phyloP scores from a whole-genome alignment of 2,113 vertebrate genomes.

The Catharus fuscescens region DNA sequence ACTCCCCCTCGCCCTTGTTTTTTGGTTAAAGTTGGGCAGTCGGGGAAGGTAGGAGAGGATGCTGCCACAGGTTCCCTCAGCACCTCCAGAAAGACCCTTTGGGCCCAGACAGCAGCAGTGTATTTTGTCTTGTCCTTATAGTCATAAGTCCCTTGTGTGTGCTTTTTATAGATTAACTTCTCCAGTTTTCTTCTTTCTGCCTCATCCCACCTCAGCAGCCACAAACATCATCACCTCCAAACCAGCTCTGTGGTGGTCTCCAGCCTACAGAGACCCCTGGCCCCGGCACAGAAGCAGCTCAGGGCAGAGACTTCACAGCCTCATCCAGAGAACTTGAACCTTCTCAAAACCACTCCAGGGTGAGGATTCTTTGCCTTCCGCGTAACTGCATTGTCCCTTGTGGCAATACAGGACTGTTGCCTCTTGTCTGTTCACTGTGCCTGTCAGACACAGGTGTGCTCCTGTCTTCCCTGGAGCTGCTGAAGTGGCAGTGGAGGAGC shows the following conservation, averaged over 20 bases:
- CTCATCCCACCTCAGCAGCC: not conserved
- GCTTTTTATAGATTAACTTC: not conserved
- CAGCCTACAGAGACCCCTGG: rapidly evolving
- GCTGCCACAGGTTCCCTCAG: too few relatives aligned
- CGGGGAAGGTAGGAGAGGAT: rapidly evolving
- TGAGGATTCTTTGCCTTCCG: not conserved
- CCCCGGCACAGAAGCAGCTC: not conserved
- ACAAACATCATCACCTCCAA: not conserved
- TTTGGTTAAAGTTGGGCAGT: not conserved
- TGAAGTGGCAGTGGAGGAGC: not conserved
- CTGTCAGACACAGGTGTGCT: too few relatives aligned
- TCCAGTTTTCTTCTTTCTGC: not conserved
- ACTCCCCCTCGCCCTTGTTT: rapidly evolving
- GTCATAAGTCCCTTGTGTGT: rapidly evolving
- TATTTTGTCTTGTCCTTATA: not conserved
- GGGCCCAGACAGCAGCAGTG: rapidly evolving
- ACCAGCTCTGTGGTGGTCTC: rapidly evolving
- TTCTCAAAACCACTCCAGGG: not conserved
- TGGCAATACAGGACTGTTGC: not conserved
- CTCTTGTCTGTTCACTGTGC: rapidly evolving
- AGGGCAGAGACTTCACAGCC: not conserved
- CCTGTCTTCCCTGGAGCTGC: not conserved
- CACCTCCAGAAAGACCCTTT: not conserved
- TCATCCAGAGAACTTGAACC: not conserved
- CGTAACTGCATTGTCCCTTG: not conserved